These are phyloP conservation scores for Rhinolophus sinicus DNA, from an alignment of 2,113 vertebrate genomes.

Conservation along the genomic window DNA sequence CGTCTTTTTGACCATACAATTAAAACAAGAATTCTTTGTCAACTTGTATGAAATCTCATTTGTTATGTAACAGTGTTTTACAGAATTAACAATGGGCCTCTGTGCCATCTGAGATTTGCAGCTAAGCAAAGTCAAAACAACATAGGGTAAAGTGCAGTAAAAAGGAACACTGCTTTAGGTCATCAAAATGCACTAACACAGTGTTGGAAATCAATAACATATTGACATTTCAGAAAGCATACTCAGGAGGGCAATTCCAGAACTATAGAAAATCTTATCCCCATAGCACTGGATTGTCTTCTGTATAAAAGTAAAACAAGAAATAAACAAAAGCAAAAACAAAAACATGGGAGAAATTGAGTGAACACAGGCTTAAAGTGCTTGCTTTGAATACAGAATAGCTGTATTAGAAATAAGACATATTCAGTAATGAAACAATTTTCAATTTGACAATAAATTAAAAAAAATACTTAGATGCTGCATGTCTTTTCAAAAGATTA, in stretches of 20 bases:
- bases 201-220: constrained; percentile 46
- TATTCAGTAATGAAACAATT: not conserved
- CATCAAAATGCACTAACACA: not conserved
- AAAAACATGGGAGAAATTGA: not conserved
- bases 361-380: not conserved
- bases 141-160: not conserved
- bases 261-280: not conserved
- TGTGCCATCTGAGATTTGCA: not conserved
- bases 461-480: not conserved
- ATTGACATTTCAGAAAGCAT: not conserved
- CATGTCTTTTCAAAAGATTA: not conserved
- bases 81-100: not conserved
- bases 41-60: not conserved
- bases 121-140: not conserved
- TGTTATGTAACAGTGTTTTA: not conserved
- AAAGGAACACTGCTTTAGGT: not conserved
- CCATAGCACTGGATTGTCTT: not conserved
- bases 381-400: not conserved
- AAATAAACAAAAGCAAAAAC: not conserved
- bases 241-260: not conserved
- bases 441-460: not conserved
- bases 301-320: not conserved
- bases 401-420: not conserved
- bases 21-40: not conserved
- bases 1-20: not conserved